Base-by-base conservation (phyloP, 2,797 vertebrate species). In the Cetoscarus ocellatus region DNA sequence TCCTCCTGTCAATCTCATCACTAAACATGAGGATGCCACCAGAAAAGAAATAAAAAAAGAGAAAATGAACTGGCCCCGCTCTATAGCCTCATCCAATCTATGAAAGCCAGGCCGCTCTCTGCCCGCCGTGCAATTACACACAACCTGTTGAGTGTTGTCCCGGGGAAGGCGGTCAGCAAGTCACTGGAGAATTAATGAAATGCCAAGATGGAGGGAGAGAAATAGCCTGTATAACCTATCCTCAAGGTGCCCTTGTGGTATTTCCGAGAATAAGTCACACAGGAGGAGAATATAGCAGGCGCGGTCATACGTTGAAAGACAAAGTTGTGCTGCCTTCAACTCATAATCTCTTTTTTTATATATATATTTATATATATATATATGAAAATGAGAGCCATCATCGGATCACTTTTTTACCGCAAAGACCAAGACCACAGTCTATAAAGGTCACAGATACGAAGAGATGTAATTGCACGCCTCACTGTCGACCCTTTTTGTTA, bases 61-160 rank as follows among this genome's bases (percentile, higher is more conserved):
- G 64, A 45, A 66, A 89, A 86, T 73, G 57, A 67, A 81, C 73
- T 60, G 49, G 56, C 56, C 72, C 61, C 79, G 80, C 74, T 71
- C 71, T 70, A 43, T 69, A 54, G 84, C 80, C 75, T 78, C 70
- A 73, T 67, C 82, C 91, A 92, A 91, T 92, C 89, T 91, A 70
- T 58, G 77, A 83, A 90, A 89, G 77, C 86, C 90, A 75, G 88
- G 19, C 77, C 67, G 66, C 84, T 84, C 83, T 83, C 80, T 71
- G 75, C 74, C 87, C 86, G 69, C 80, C 63, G 77, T 79, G 90
- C 93, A 95, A 95, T 95, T 94, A 94, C 92, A 92, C 90, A 88
- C 89, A 93, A 95, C 94, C 87, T 93, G 95, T 94, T 93, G 93
- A 91, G 82, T 93, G 93, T 94, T 92, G 94, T 94, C 88, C 85